Evolutionary conservation across 1,140 invertebrate species (phyloP), one percentile per base, ranked within the genome.

Genomic region (Agraylea sexmaculata): DNA sequence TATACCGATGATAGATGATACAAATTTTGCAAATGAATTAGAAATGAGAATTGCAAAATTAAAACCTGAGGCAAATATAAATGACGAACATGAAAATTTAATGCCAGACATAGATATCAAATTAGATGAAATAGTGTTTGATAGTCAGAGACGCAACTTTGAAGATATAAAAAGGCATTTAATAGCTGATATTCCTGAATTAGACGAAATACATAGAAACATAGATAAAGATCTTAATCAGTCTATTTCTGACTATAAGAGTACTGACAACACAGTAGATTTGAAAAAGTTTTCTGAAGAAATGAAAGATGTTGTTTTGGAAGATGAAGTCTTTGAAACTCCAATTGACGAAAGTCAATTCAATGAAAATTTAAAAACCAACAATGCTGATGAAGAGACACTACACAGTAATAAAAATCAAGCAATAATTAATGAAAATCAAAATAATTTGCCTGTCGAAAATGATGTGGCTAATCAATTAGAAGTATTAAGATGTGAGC

Each of bases 401-500:
- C n/a, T n/a, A n/a, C n/a, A n/a, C n/a, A n/a, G n/a, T n/a, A n/a
- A n/a, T n/a, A n/a, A n/a, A n/a, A n/a, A n/a, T n/a, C n/a, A n/a
- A n/a, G n/a, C n/a, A n/a, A n/a, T n/a, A n/a, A n/a, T n/a, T n/a
- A n/a, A n/a, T n/a, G n/a, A n/a, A n/a, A n/a, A n/a, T n/a, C n/a
- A n/a, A n/a, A n/a, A n/a, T n/a, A n/a, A n/a, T n/a, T n/a, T n/a
- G n/a, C n/a, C n/a, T n/a, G n/a, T n/a, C n/a, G n/a, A n/a, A n/a
- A n/a, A n/a, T n/a, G n/a, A n/a, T n/a, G n/a, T n/a, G n/a, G n/a
- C n/a, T n/a, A n/a, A n/a, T n/a, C n/a, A n/a, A n/a, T 12, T 64
- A 8, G 66, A 70, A 40, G 62, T 66, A 42, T 56, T 73, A 17
- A 75, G 67, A 51, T 65, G 70, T 11, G 71, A 73, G 35, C 70